Conservation (phyloP, 2,113 vertebrate genomes). For the Labrus mixtus region DNA sequence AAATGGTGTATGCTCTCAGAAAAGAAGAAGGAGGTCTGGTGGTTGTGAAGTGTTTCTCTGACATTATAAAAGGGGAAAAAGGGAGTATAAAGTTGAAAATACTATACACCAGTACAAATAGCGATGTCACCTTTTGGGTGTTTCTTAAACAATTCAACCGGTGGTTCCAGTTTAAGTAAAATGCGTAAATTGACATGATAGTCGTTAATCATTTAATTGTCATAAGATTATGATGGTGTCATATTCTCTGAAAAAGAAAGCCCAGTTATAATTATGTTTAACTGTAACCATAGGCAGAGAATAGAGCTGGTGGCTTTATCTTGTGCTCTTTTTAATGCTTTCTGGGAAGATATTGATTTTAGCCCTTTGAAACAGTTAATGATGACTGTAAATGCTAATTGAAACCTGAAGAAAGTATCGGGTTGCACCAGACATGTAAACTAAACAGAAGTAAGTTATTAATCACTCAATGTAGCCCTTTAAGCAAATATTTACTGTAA, state of each 20-base stretch:
- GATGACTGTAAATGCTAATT: slow-evolving; percentile 63
- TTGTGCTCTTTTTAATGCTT: slow-evolving; percentile 55
- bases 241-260: background rate
- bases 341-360: slow-evolving; percentile 74
- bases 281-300: slow-evolving; percentile 3
- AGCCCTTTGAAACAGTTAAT: slow-evolving; percentile 60
- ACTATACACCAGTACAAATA: slow-evolving; percentile 4
- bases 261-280: slow-evolving; percentile 4
- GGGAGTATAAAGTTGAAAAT: background rate
- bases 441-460: slow-evolving; percentile 25
- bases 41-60: slow-evolving; percentile 32
- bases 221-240: background rate
- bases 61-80: slow-evolving; percentile 43
- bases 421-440: slow-evolving; percentile 45
- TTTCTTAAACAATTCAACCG: slow-evolving; percentile 15
- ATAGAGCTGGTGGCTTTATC: slow-evolving; percentile 39
- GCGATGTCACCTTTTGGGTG: slow-evolving; percentile 9
- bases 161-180: background rate
- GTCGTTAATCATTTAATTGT: slow-evolving; percentile 9
- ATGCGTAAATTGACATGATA: background rate
- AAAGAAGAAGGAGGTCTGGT: slow-evolving; percentile 19
- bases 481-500: slow-evolving; percentile 25
- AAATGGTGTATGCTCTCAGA: slow-evolving; percentile 17
- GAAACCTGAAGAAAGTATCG: slow-evolving; percentile 57
- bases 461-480: background rate